Conservation (phyloP, 2,113 vertebrate species). For the Lagenorhynchus albirostris region DNA sequence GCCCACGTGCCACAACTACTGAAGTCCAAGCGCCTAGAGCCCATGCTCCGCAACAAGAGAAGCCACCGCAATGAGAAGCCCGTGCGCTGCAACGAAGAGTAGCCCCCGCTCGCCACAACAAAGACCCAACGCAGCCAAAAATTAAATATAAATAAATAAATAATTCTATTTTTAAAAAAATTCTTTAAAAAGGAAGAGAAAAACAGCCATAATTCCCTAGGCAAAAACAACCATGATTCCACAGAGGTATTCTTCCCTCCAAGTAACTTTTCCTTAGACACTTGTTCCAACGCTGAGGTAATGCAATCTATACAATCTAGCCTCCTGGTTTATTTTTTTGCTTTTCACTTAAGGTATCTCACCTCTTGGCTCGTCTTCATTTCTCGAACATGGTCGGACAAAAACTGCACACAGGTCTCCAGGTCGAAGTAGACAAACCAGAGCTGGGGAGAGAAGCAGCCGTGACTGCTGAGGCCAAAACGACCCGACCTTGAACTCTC, state of each 20-base stretch:
- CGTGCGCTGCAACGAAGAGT: fast-evolving
- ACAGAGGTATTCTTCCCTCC: neutral
- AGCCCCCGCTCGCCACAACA: too few relatives aligned
- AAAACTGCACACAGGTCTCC: constrained; percentile 72
- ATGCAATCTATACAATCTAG: neutral
- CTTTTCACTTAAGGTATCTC: neutral
- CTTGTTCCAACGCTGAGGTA: neutral
- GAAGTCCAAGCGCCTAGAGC: too few relatives aligned
- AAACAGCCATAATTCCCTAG: neutral
- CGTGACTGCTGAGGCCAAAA: neutral
- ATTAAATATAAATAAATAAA: too few relatives aligned
- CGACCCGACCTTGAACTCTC: neutral
- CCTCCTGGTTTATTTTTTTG: neutral
- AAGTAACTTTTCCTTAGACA: neutral
- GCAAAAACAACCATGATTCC: neutral
- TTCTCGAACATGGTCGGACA: constrained; percentile 73
- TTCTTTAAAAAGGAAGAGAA: neutral
- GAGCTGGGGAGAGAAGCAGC: constrained; percentile 72
- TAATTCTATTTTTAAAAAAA: too few relatives aligned
- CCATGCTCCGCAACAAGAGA: too few relatives aligned
- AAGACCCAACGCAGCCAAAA: too few relatives aligned
- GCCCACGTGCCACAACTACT: too few relatives aligned
- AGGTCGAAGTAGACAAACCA: constrained; percentile 81
- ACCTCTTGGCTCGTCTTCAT: constrained; percentile 78
- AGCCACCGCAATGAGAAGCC: too few relatives aligned